Percentiles rank a stretch among this genome's conserved stretches.
phyloP scores from a whole-genome alignment of 2,113 vertebrate genomes.

The Dromas ardeola region DNA sequence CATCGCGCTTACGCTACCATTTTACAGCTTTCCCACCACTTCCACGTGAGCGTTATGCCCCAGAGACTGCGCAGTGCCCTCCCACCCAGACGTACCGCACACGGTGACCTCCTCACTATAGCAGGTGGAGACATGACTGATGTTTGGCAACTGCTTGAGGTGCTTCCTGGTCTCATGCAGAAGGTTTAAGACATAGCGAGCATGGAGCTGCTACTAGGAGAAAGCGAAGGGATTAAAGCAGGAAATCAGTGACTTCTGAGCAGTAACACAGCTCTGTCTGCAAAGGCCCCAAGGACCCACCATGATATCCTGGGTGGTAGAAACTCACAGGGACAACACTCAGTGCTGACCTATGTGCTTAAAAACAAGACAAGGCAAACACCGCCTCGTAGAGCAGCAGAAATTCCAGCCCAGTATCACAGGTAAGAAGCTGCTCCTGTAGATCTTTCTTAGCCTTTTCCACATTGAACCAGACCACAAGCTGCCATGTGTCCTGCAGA shows the following conservation, averaged over 20 bases:
- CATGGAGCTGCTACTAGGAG: constrained; percentile 92
- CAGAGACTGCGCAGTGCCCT: not conserved
- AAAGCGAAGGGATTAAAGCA: constrained; percentile 57
- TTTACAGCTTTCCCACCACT: not conserved
- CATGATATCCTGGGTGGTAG: not conserved
- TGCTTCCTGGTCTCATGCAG: constrained; percentile 87
- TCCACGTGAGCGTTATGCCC: fast-evolving
- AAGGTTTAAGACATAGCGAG: constrained; percentile 90
- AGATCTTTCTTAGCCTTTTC: not conserved
- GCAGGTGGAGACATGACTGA: constrained; percentile 83
- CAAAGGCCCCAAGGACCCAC: not conserved
- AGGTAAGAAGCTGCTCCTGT: not conserved
- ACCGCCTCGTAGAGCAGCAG: not conserved
- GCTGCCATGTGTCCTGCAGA: not conserved
- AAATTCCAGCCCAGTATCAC: not conserved
- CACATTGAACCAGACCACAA: not conserved
- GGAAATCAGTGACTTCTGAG: not conserved
- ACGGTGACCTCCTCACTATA: constrained; percentile 90
- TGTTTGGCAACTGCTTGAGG: constrained; percentile 87
- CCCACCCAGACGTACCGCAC: constrained; percentile 78
- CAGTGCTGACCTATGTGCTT: not conserved
- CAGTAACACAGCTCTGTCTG: not conserved
- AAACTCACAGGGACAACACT: not conserved
- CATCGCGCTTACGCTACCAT: fast-evolving
- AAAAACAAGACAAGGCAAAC: not conserved